A percentile compares a stretch with the other conserved stretches of the same genome.
Conservation (phyloP, 2,113 vertebrate genomes). For the Urocynchramus pylzowi region DNA sequence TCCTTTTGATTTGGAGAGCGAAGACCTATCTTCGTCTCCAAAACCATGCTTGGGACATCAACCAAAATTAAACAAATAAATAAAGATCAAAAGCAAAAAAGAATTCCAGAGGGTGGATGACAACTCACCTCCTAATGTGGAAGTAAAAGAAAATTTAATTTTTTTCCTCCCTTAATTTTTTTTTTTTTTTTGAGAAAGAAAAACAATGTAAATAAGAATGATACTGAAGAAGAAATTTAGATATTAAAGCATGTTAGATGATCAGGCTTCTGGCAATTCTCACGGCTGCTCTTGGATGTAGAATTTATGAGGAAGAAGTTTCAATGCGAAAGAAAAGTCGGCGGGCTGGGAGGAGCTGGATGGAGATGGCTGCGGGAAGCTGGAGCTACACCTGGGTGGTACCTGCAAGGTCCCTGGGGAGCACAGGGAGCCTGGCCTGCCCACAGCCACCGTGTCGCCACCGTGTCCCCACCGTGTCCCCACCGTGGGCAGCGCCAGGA, state of each 20-base stretch:
- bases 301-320: slow-evolving; percentile 35
- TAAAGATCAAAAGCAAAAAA: slow-evolving; percentile 59
- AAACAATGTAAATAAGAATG: slow-evolving; percentile 69
- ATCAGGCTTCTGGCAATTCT: slow-evolving; percentile 38
- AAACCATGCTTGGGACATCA: slow-evolving; percentile 49
- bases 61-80: slow-evolving; percentile 60
- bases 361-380: slow-evolving; percentile 34
- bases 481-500: rapidly evolving
- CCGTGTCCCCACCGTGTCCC: not conserved
- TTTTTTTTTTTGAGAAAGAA: slow-evolving; percentile 56
- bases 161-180: slow-evolving; percentile 44
- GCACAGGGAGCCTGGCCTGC: not conserved
- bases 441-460: not conserved
- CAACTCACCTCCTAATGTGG: slow-evolving; percentile 75
- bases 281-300: slow-evolving; percentile 15
- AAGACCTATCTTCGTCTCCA: slow-evolving; percentile 55
- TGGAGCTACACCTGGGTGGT: slow-evolving; percentile 22
- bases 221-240: slow-evolving; percentile 30
- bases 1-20: slow-evolving; percentile 24
- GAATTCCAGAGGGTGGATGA: slow-evolving; percentile 50
- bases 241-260: slow-evolving; percentile 26
- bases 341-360: slow-evolving; percentile 26
- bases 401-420: not conserved
- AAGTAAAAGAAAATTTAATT: slow-evolving; percentile 63
- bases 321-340: slow-evolving; percentile 34